Evolutionary conservation across 2,888 invertebrate species (phyloP), one percentile per base, ranked within the genome.

Genomic region (Norana najaformis): DNA sequence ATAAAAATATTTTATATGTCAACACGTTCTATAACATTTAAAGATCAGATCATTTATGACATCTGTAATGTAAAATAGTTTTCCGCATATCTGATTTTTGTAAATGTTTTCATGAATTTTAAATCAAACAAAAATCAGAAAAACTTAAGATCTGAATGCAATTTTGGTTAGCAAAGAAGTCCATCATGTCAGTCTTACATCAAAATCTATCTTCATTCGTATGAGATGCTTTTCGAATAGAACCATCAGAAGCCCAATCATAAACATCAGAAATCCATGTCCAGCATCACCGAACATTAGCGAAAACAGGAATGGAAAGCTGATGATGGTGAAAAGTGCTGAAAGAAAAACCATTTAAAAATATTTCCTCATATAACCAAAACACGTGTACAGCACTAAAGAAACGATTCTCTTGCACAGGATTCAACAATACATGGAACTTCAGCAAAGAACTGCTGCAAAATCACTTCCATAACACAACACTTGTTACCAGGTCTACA

Each of bases 271-370:
- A 0, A 97, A 83, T 90, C 99, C 99, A 95, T 99, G 99, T 0
- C 99, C 99, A 91, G 97, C 96, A 95, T 99, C 99, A n/a, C 99
- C 98, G 95, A 99, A 99, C 99, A 99, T 99, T 92, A 99, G 97
- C 92, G 98, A 98, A 95, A 99, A 99, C 93, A 99, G 96, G 96
- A 99, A 99, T 90, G 99, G 99, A 95, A 99, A 99, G 16, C 99
- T 98, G 91, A 99, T 98, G 93, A 99, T 98, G 0, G 98, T 98
- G 95, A 98, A 99, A 0, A 98, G 98, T 0, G 99, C 97, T 96
- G 96, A 11, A 94, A 94, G n/a, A 14, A 53, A 11, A 94, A 94
- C 30, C 89, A 47, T 35, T 37, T 53, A 4, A 35, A 34, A 89
- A 3, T 11, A 39, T 39, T 11, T 39, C 13, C 18, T 3, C 3